Evolutionary conservation across 2,888 invertebrate genomes (phyloP).

Genomic region (Abrostola triplasia): DNA sequence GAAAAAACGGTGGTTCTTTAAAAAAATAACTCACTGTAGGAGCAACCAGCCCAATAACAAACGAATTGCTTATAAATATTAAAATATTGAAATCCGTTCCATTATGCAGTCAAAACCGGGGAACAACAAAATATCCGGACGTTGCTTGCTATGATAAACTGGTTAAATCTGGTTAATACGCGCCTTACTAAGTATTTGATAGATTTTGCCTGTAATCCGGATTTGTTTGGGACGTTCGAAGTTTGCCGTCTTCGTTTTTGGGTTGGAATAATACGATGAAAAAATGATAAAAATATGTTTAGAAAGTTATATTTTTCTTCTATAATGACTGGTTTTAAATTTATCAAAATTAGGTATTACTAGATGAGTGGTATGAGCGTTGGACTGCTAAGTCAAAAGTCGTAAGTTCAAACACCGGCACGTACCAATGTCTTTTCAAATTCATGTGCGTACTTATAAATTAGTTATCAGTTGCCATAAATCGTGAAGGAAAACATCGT

Average conservation of each 20-base stretch:
- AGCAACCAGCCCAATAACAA: constrained; percentile 66
- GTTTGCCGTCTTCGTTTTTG: constrained; percentile 1
- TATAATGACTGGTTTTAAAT: too few relatives aligned
- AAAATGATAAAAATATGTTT: background rate
- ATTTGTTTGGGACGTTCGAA: constrained; percentile 9
- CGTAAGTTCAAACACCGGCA: too few relatives aligned
- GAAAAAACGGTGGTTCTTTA: constrained; percentile 27
- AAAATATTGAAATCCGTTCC: constrained; percentile 78
- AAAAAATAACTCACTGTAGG: constrained; percentile 50
- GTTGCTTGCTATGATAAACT: constrained; percentile 72
- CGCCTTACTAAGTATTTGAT: constrained; percentile 45
- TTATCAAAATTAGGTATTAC: background rate
- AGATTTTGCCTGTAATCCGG: constrained; percentile 40
- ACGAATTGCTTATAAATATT: constrained; percentile 80
- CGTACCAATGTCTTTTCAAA: too few relatives aligned
- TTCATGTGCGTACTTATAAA: too few relatives aligned
- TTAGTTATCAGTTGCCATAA: too few relatives aligned
- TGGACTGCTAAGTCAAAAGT: too few relatives aligned
- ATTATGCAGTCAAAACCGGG: constrained; percentile 78
- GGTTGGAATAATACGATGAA: background rate
- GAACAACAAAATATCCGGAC: constrained; percentile 75
- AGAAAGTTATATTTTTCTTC: background rate
- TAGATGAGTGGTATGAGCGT: too few relatives aligned
- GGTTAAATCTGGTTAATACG: constrained; percentile 68
- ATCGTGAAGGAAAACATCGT: too few relatives aligned